Evolutionary conservation across 2,888 invertebrate genomes (phyloP).

Genomic region (Adineta ricciae): DNA sequence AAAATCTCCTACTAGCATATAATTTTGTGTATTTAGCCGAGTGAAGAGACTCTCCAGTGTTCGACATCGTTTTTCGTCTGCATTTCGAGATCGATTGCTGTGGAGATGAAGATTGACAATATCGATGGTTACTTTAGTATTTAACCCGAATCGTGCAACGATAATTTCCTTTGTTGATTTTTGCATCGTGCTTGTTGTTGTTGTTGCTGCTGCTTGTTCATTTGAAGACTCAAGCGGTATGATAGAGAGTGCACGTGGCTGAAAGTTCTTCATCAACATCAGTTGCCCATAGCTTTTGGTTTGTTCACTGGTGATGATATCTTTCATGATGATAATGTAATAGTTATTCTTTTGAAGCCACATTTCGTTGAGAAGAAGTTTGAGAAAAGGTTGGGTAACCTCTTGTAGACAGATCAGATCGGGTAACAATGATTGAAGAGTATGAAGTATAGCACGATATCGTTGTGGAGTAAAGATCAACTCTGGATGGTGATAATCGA

Average conservation of each 20-base stretch:
- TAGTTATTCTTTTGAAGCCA: neutral
- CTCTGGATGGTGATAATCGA: neutral
- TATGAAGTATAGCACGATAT: neutral
- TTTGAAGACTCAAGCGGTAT: neutral
- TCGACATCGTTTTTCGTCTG: constrained; percentile 1
- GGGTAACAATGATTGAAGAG: neutral
- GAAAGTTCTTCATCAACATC: neutral
- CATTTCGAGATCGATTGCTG: constrained; percentile 6
- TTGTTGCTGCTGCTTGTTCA: neutral
- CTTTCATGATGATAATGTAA: neutral
- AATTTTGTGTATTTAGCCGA: neutral
- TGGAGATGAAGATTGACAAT: constrained; percentile 28
- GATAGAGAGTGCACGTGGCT: neutral
- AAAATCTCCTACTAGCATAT: constrained; percentile 26
- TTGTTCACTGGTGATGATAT: neutral
- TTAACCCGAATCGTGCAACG: constrained; percentile 10
- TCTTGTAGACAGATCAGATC: neutral
- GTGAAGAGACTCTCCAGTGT: neutral
- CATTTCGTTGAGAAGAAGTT: neutral
- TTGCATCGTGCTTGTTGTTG: neutral
- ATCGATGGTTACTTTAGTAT: neutral
- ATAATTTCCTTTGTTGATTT: constrained; percentile 25
- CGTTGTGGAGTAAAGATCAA: neutral
- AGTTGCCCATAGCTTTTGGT: neutral
- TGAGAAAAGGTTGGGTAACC: neutral